Conservation (phyloP, 1,140 invertebrate genomes). For the Hypsibius dujardini region DNA sequence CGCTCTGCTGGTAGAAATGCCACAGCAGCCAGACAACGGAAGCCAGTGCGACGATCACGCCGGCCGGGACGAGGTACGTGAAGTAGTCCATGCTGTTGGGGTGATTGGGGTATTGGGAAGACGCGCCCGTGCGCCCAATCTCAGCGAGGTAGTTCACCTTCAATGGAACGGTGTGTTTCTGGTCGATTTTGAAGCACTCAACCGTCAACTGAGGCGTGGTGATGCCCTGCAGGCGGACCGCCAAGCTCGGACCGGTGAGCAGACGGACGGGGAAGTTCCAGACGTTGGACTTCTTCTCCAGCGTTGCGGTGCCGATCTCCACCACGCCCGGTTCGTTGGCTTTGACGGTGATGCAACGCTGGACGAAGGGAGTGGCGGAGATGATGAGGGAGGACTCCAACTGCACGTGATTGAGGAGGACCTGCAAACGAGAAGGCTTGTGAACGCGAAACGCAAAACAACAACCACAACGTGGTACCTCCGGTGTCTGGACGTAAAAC, state of each 20-base stretch:
- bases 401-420: neutral
- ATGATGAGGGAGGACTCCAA: neutral
- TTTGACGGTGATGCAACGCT: neutral
- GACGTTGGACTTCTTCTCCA: neutral
- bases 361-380: neutral
- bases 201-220: neutral
- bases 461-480: neutral
- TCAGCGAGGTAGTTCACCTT: neutral
- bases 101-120: neutral
- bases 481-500: neutral
- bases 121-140: neutral
- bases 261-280: neutral
- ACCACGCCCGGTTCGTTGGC: neutral
- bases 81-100: neutral
- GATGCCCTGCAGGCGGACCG: neutral
- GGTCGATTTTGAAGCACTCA: neutral
- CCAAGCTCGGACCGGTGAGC: neutral
- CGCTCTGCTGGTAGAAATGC: neutral
- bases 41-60: neutral
- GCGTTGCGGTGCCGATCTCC: neutral
- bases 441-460: neutral
- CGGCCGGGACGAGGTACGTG: neutral
- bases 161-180: neutral
- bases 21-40: neutral
- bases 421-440: neutral